Evolutionary conservation across 2,797 vertebrate genomes (phyloP).

Genomic region (Steatocranus sp.): DNA sequence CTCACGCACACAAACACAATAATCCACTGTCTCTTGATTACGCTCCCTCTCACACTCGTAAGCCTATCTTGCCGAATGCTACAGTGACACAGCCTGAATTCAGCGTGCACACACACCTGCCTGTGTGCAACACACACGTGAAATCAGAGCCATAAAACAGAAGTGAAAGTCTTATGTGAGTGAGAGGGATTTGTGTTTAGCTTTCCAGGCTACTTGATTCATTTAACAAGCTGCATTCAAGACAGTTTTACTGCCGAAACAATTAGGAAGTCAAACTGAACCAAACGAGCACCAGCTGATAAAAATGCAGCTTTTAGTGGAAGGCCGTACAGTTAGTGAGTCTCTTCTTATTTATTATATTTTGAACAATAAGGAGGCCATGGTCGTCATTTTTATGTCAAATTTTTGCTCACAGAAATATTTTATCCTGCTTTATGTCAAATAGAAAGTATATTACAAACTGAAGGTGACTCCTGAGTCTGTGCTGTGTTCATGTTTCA

Average conservation of each 20-base stretch:
- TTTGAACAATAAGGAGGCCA: background rate
- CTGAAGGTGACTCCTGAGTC: background rate
- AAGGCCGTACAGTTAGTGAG: background rate
- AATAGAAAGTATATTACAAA: background rate
- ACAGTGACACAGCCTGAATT: background rate
- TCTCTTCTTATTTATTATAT: background rate
- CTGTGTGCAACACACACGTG: background rate
- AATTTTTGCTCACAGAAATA: background rate
- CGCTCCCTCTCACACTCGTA: background rate
- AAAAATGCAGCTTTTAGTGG: background rate
- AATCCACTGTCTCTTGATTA: background rate
- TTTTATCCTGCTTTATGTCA: background rate
- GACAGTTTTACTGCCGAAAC: conserved; percentile 41
- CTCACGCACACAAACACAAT: background rate
- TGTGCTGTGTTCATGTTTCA: background rate
- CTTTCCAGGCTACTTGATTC: background rate
- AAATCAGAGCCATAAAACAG: background rate
- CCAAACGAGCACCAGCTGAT: background rate
- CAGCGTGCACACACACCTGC: background rate
- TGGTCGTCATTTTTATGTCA: background rate
- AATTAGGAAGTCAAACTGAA: background rate
- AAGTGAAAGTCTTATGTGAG: background rate
- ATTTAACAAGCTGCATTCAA: conserved; percentile 25
- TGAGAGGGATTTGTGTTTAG: background rate
- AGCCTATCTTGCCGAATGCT: background rate